These are phyloP conservation scores for Eupithecia centaureata DNA, from an alignment of 2,888 invertebrate species.

Conservation along the genomic window DNA sequence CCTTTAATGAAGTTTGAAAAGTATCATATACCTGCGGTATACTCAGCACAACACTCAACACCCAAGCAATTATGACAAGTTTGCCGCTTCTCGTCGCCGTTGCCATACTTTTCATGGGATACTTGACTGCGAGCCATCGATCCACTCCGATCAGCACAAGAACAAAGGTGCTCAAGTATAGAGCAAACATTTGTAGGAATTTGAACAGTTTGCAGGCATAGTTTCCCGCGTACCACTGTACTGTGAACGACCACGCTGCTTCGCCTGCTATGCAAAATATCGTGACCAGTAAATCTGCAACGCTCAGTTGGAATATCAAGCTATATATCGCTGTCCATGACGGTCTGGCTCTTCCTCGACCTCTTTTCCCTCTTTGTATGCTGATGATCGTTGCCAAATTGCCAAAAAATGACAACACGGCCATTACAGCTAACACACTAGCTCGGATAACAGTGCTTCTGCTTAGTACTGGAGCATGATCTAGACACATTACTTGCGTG, in stretches of 20 bases:
- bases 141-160: constrained; percentile 92
- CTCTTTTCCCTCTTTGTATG: constrained; percentile 86
- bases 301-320: constrained; percentile 91
- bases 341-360: constrained; percentile 83
- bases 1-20: constrained; percentile 8
- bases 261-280: constrained; percentile 92
- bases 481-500: constrained; percentile 74
- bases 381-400: constrained; percentile 91
- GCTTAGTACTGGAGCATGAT: constrained; percentile 88
- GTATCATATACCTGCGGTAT: constrained; percentile 88
- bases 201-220: constrained; percentile 91
- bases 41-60: constrained; percentile 89
- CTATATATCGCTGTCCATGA: constrained; percentile 89
- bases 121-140: constrained; percentile 91
- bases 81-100: constrained; percentile 88
- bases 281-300: constrained; percentile 92
- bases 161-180: constrained; percentile 92
- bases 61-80: constrained; percentile 88
- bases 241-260: constrained; percentile 91
- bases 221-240: constrained; percentile 92
- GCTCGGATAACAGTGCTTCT: constrained; percentile 86
- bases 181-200: constrained; percentile 91
- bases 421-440: constrained; percentile 87
- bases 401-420: constrained; percentile 88
- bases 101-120: constrained; percentile 89